Base-by-base conservation (phyloP, 2,113 vertebrate genomes). In the Marmota monax region DNA sequence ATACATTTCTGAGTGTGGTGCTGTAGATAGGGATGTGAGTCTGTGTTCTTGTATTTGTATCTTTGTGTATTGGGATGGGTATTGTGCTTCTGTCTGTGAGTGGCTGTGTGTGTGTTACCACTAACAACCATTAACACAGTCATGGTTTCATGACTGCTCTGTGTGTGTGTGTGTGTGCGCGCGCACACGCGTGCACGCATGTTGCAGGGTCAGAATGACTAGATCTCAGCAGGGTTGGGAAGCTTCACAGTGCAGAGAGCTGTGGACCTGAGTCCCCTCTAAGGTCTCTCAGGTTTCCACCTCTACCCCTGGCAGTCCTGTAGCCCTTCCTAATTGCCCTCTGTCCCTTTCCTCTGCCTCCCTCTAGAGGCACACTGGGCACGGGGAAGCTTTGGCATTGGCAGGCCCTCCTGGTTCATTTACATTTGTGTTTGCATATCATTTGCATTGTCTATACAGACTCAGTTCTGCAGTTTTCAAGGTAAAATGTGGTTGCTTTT, bases 391-490 rank as follows among this genome's bases (percentile, higher is more conserved):
- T 39, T 29, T 17, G 6, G 5, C 4, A 8, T 34, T 10, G 22
- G 17, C 23, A 29, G 48, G 53, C 90, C 77, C 37, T 92, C 77
- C 29, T 2, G 53, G 67, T 0, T 12, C 25, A 94, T 97, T 95
- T 96, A 92, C 94, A 94, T 97, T 70, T 1, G 0, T 2, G 32
- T 97, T 94, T 97, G 98, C 97, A 97, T 96, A 93, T 96, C 65
- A 94, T 97, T 96, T 96, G 92, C 95, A 90, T 96, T 74, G 58
- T 92, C 97, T 95, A 69, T 77, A 58, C 56, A 93, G 93, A 90
- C 65, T 85, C 79, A 18, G 72, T 73, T 93, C 65, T 84, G 73
- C 83, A 53, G 88, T 94, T 96, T 96, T 97, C 96, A 93, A 95
- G 95, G 94, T 97, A 97, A 97, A 96, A 97, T 72, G 85, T 63